Evolutionary conservation across 2,113 vertebrate genomes (phyloP).

Genomic region (Entomyzon cyanotis): DNA sequence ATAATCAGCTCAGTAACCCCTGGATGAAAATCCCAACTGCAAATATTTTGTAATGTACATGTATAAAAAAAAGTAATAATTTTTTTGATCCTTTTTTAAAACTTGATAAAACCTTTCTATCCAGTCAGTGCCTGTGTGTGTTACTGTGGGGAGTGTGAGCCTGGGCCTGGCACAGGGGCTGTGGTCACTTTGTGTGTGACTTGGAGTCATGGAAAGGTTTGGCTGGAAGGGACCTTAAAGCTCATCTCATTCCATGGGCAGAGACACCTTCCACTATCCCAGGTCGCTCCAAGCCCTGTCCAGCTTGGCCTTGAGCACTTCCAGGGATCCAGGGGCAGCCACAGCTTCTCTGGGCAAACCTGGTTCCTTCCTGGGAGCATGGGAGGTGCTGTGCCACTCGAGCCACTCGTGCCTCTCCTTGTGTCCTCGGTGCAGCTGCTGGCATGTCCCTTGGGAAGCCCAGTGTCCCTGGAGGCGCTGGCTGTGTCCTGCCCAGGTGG

Average conservation of each 20-base stretch:
- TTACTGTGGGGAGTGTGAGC: background rate
- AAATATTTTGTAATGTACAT: constrained; percentile 25
- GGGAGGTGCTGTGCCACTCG: fast-evolving
- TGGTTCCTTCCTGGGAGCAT: fast-evolving
- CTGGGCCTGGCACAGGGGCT: background rate
- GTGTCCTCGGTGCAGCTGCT: fast-evolving
- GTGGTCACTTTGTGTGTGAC: background rate
- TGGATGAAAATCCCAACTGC: background rate
- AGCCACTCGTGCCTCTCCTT: fast-evolving
- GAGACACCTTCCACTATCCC: background rate
- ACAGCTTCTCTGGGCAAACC: background rate
- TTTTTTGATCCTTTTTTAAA: constrained; percentile 45
- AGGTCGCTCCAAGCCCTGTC: fast-evolving
- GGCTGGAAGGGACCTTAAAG: background rate
- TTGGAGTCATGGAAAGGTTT: background rate
- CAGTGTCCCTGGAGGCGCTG: fast-evolving
- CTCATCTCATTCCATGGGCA: background rate
- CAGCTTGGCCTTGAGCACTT: background rate
- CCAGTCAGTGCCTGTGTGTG: background rate
- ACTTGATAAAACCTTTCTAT: constrained; percentile 64
- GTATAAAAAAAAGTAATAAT: background rate
- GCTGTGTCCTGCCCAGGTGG: background rate
- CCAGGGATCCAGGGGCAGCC: background rate
- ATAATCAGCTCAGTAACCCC: background rate
- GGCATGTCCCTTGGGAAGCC: background rate